Evolutionary conservation across 2,797 vertebrate species (phyloP).

Genomic region (Leptoclinus maculatus): DNA sequence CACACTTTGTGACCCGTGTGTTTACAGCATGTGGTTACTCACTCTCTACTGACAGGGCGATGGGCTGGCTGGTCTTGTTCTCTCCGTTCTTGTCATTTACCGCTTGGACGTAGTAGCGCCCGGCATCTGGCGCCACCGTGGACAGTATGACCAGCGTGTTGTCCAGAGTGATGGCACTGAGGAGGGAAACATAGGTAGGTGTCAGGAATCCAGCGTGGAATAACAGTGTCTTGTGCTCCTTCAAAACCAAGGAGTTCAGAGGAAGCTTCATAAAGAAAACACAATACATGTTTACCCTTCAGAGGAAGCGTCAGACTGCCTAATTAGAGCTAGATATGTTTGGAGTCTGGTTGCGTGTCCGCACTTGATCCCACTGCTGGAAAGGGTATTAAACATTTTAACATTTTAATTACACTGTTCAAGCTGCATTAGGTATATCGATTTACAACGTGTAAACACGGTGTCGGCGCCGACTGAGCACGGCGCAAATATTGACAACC

Average conservation of each 20-base stretch:
- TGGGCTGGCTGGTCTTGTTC: constrained; percentile 97
- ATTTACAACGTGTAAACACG: constrained; percentile 76
- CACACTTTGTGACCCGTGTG: background rate
- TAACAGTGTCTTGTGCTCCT: background rate
- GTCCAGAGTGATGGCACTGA: constrained; percentile 95
- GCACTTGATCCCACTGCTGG: constrained; percentile 54
- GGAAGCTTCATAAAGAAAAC: background rate
- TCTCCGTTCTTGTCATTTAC: constrained; percentile 99
- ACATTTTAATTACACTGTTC: constrained; percentile 74
- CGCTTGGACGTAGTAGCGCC: constrained; percentile 95
- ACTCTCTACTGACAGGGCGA: constrained; percentile 93
- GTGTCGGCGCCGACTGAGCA: constrained; percentile 67
- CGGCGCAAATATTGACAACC: constrained; percentile 65
- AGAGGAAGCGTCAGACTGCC: background rate
- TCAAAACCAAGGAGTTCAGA: background rate
- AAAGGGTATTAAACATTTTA: constrained; percentile 69
- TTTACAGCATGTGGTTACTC: constrained; percentile 69
- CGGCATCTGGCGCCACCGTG: constrained; percentile 92
- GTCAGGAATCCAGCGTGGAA: background rate
- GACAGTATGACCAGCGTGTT: constrained; percentile 97
- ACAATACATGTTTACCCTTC: background rate
- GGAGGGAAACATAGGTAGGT: background rate
- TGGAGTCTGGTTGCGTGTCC: constrained; percentile 34
- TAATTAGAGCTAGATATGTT: constrained; percentile 47
- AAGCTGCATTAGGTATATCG: constrained; percentile 75